Evolutionary conservation across 2,888 invertebrate species (phyloP).

Genomic region (Automeris io): DNA sequence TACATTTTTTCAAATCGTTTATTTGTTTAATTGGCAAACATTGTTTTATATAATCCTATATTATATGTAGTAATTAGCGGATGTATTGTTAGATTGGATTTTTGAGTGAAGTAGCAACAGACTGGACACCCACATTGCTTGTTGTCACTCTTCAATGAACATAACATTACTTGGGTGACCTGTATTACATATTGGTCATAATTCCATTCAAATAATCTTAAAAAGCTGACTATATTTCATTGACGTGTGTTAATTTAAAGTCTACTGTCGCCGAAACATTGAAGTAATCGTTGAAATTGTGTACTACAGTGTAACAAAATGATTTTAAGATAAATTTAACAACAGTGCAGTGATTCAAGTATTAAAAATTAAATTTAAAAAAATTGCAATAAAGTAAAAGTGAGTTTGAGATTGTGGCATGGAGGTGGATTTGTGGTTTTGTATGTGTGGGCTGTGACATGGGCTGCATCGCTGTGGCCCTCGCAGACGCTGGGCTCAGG

Average conservation of each 20-base stretch:
- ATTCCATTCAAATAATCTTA: conserved; percentile 38
- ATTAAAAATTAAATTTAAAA: conserved; percentile 43
- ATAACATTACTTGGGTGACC: conserved; percentile 71
- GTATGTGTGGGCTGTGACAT: conserved; percentile 59
- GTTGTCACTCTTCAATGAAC: conserved; percentile 74
- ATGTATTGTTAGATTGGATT: conserved; percentile 32
- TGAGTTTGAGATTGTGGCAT: conserved; percentile 55
- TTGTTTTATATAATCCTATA: not conserved
- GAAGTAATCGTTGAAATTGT: conserved; percentile 30
- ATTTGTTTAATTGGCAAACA: conserved; percentile 27
- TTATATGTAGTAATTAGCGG: conserved; percentile 21
- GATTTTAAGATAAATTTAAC: conserved; percentile 73
- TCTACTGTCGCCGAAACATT: conserved; percentile 64
- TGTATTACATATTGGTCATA: conserved; percentile 51
- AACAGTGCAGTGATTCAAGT: conserved; percentile 61
- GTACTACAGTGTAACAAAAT: conserved; percentile 67
- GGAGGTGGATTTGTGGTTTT: conserved; percentile 49
- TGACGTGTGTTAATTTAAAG: conserved; percentile 8
- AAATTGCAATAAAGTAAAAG: conserved; percentile 51
- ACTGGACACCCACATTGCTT: conserved; percentile 58
- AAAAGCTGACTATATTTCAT: conserved; percentile 4
- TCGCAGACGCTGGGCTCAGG: conserved; percentile 60
- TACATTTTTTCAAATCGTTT: conserved; percentile 54
- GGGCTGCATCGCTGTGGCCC: conserved; percentile 61
- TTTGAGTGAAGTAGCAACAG: conserved; percentile 42